These are phyloP conservation scores for Periophthalmus modestus DNA, from an alignment of 2,113 vertebrate genomes.

Conservation along the genomic window DNA sequence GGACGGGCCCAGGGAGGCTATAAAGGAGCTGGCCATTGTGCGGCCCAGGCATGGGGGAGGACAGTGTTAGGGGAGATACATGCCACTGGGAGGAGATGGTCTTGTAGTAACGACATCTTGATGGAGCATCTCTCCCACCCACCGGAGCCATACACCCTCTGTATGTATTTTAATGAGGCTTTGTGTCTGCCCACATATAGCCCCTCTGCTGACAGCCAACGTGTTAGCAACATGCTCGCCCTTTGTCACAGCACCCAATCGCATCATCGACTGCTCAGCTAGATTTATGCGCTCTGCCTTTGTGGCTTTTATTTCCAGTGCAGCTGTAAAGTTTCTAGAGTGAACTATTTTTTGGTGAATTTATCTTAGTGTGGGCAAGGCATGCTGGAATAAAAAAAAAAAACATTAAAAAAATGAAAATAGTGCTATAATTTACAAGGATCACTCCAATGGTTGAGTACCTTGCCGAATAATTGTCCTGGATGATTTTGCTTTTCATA, in stretches of 20 bases:
- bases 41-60: conserved; percentile 69
- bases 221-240: conserved; percentile 75
- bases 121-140: conserved; percentile 83
- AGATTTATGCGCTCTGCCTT: conserved; percentile 62
- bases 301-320: conserved; percentile 52
- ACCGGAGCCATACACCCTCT: conserved; percentile 72
- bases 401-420: conserved; percentile 41
- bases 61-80: conserved; percentile 72
- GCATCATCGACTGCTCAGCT: conserved; percentile 60
- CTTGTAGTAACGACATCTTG: conserved; percentile 82
- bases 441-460: conserved; percentile 34
- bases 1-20: conserved; percentile 71
- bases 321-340: conserved; percentile 49
- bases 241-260: conserved; percentile 69
- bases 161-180: conserved; percentile 82
- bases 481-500: conserved; percentile 65
- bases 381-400: conserved; percentile 8
- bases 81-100: conserved; percentile 79
- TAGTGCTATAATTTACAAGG: conserved; percentile 56
- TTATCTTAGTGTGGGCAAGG: conserved; percentile 5
- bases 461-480: conserved; percentile 55
- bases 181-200: conserved; percentile 77
- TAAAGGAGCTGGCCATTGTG: conserved; percentile 78
- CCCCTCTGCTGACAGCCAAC: conserved; percentile 67
- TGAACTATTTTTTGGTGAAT: conserved; percentile 28